Evolutionary conservation across 2,797 vertebrate genomes (phyloP).

Genomic region (Bovichtus diacanthus): DNA sequence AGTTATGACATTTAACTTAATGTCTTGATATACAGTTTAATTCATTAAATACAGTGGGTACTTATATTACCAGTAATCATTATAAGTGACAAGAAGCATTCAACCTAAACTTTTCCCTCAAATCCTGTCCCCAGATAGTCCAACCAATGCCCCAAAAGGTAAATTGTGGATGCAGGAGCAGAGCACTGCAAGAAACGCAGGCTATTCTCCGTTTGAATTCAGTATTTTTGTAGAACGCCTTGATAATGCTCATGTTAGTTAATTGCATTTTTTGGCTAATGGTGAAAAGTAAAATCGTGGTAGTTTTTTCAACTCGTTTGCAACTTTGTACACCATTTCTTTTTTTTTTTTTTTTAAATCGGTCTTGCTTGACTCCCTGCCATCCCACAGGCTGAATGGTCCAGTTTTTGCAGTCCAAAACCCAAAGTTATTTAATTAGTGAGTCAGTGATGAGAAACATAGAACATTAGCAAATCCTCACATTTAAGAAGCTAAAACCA

Average conservation of each 20-base stretch:
- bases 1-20: not conserved
- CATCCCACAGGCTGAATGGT: conserved; percentile 23
- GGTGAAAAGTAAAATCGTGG: not conserved
- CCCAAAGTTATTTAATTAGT: not conserved
- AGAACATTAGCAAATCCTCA: not conserved
- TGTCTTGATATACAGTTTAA: not conserved
- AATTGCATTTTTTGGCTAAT: too few species aligned
- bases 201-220: not conserved
- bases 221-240: not conserved
- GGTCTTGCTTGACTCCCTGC: conserved; percentile 19
- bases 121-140: not conserved
- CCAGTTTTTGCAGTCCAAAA: not conserved
- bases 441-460: not conserved
- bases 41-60: not conserved
- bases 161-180: not conserved
- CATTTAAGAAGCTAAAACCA: too few species aligned
- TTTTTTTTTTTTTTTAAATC: too few species aligned
- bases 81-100: not conserved
- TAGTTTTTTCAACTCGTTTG: conserved; percentile 31
- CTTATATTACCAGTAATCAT: not conserved
- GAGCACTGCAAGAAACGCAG: not conserved
- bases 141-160: not conserved
- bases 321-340: conserved; percentile 27
- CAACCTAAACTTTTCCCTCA: not conserved
- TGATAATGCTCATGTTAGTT: too few species aligned